phyloP scores from a whole-genome alignment of 2,888 invertebrate species.

The Aspidiotus destructor region DNA sequence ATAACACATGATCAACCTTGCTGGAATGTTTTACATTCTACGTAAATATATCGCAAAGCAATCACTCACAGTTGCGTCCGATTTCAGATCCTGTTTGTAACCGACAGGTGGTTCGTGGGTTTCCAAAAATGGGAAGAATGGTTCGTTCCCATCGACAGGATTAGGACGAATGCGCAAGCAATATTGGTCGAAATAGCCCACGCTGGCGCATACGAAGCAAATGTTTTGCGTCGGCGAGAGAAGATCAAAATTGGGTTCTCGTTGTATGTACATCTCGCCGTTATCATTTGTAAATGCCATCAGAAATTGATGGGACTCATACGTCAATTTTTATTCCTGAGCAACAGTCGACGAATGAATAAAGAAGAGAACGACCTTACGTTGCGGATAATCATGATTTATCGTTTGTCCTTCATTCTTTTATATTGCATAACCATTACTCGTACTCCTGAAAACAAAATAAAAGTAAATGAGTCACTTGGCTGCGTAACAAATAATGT shows the following conservation, averaged over 20 bases:
- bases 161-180: constrained; percentile 57
- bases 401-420: no score
- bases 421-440: no score
- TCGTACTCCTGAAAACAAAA: no score
- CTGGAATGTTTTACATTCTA: background rate
- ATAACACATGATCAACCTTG: background rate
- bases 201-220: constrained; percentile 65
- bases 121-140: constrained; percentile 86
- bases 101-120: constrained; percentile 76
- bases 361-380: no score
- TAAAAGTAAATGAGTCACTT: no score
- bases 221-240: constrained; percentile 33
- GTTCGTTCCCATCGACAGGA: constrained; percentile 59
- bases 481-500: no score
- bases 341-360: no score
- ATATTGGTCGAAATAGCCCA: constrained; percentile 54
- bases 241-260: constrained; percentile 21
- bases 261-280: constrained; percentile 34
- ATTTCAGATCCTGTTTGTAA: constrained; percentile 43
- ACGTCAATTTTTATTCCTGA: no score
- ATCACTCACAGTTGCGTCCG: constrained; percentile 36
- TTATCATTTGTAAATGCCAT: constrained; percentile 34
- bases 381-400: no score
- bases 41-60: background rate
- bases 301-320: constrained; percentile 6